These are phyloP conservation scores for Odontophorus gujanensis DNA, from an alignment of 2,113 vertebrate genomes.

Conservation along the genomic window DNA sequence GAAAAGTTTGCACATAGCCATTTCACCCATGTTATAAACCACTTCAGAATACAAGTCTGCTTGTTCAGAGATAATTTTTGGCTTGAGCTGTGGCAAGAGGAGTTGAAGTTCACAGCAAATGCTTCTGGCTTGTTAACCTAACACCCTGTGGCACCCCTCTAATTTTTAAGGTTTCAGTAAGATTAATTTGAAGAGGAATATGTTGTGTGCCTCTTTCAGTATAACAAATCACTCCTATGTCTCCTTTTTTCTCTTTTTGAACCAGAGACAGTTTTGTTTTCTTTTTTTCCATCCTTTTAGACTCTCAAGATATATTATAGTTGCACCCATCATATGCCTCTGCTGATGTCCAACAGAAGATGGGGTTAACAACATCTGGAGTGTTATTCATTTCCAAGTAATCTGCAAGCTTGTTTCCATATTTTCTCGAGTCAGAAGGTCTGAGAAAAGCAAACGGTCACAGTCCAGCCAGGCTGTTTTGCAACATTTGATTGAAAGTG, in stretches of 20 bases:
- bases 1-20: neutral
- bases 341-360: constrained; percentile 16
- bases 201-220: neutral
- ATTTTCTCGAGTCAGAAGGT: constrained; percentile 25
- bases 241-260: neutral
- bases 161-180: constrained; percentile 30
- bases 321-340: neutral
- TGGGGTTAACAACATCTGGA: constrained; percentile 54
- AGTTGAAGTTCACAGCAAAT: constrained; percentile 25
- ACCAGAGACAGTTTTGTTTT: neutral
- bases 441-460: constrained; percentile 42
- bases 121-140: constrained; percentile 45
- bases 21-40: constrained; percentile 41
- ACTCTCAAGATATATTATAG: constrained; percentile 1
- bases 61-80: constrained; percentile 15
- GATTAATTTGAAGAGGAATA: constrained; percentile 12
- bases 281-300: neutral
- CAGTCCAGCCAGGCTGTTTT: constrained; percentile 14
- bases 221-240: neutral
- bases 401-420: constrained; percentile 50
- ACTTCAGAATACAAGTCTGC: constrained; percentile 30
- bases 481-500: neutral
- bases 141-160: constrained; percentile 13
- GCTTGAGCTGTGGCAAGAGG: neutral
- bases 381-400: constrained; percentile 57